A percentile compares a stretch with the other conserved stretches of the same genome.
Conservation (phyloP, 2,797 vertebrate genomes). For the Menidia menidia region DNA sequence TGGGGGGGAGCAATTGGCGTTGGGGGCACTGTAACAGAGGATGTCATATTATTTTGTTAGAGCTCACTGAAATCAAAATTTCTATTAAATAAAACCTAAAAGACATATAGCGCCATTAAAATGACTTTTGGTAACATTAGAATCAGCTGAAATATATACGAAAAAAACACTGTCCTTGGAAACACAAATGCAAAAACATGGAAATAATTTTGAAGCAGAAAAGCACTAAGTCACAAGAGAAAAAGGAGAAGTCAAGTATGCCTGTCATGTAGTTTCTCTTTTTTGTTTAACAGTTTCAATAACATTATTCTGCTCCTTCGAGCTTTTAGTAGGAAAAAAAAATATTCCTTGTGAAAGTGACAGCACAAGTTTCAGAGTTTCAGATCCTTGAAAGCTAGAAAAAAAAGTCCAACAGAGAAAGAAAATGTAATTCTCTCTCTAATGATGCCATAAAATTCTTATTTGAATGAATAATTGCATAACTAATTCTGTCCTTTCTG, state of each 20-base stretch:
- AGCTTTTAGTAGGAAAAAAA: slow-evolving; percentile 51
- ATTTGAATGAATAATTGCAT: slow-evolving; percentile 73
- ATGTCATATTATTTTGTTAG: not conserved
- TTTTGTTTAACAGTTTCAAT: slow-evolving; percentile 52
- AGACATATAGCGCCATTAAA: not conserved
- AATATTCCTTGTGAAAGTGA: slow-evolving; percentile 44
- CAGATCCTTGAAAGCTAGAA: slow-evolving; percentile 35
- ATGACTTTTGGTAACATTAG: not conserved
- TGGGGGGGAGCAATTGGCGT: slow-evolving; percentile 93
- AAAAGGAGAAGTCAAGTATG: slow-evolving; percentile 52
- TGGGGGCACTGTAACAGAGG: slow-evolving; percentile 86
- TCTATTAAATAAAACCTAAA: not conserved
- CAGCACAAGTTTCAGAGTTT: slow-evolving; percentile 23
- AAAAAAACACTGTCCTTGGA: slow-evolving; percentile 1
- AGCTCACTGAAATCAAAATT: not conserved
- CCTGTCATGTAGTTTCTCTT: slow-evolving; percentile 27
- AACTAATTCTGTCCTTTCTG: slow-evolving; percentile 54
- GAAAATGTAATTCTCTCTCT: slow-evolving; percentile 40
- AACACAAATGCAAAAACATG: not conserved
- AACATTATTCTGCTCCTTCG: slow-evolving; percentile 58
- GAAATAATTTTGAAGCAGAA: not conserved
- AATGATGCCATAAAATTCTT: slow-evolving; percentile 52
- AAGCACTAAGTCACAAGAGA: not conserved
- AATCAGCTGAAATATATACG: not conserved
- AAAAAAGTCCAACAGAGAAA: slow-evolving; percentile 25